Conservation (phyloP, 2,888 invertebrate genomes). For the Melanotus villosus region DNA sequence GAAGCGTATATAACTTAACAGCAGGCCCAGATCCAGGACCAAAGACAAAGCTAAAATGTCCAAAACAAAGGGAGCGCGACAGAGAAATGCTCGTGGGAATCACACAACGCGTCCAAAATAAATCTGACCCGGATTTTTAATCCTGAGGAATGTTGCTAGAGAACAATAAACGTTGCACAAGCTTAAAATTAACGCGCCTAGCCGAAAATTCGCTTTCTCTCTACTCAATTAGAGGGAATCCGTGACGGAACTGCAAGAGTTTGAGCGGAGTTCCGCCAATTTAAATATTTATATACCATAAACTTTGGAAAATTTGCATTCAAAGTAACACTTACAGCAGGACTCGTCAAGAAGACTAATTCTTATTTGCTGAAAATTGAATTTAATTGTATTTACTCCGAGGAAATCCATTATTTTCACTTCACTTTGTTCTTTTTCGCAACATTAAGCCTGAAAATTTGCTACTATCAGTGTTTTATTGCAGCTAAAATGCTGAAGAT, state of each 20-base stretch:
- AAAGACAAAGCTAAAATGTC: slow-evolving; percentile 51
- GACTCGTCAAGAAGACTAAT: slow-evolving; percentile 46
- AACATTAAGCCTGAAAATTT: slow-evolving; percentile 46
- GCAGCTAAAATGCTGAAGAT: slow-evolving; percentile 42
- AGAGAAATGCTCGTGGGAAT: slow-evolving; percentile 60
- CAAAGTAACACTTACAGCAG: slow-evolving; percentile 50
- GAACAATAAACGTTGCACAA: slow-evolving; percentile 49
- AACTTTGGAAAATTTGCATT: slow-evolving; percentile 53
- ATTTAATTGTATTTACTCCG: slow-evolving; percentile 48
- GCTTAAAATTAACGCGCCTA: slow-evolving; percentile 45
- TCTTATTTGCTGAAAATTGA: slow-evolving; percentile 48
- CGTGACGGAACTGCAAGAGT: slow-evolving; percentile 48
- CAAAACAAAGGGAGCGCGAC: slow-evolving; percentile 54
- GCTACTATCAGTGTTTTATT: slow-evolving; percentile 46
- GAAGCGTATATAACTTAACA: slow-evolving; percentile 43
- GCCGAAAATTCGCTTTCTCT: slow-evolving; percentile 43
- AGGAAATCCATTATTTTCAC: slow-evolving; percentile 47
- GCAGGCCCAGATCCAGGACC: slow-evolving; percentile 37
- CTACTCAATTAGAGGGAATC: slow-evolving; percentile 51
- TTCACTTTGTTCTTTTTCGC: slow-evolving; percentile 49
- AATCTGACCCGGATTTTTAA: slow-evolving; percentile 62
- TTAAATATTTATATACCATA: slow-evolving; percentile 55
- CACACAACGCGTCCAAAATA: slow-evolving; percentile 58
- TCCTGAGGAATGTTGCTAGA: slow-evolving; percentile 51
- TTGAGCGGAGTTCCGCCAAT: slow-evolving; percentile 48